These are phyloP conservation scores for Ciconia boyciana DNA, from an alignment of 2,113 vertebrate species.

Conservation along the genomic window DNA sequence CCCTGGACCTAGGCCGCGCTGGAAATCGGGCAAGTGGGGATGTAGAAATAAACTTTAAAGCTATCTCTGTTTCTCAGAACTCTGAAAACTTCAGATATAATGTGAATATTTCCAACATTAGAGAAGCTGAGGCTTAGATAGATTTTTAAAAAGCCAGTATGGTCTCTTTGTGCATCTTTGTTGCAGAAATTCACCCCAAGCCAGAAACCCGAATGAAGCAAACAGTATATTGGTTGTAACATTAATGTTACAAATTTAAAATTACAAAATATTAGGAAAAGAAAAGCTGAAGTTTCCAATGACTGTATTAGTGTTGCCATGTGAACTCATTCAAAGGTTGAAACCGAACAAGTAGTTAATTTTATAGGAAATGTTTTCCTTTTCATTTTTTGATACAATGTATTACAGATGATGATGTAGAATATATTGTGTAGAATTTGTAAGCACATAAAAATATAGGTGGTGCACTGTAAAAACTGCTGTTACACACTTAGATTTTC, in stretches of 20 bases:
- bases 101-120: background rate
- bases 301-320: background rate
- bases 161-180: background rate
- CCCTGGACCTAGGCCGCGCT: background rate
- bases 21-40: conserved; percentile 6
- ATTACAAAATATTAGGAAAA: background rate
- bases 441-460: background rate
- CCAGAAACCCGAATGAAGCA: fast-evolving
- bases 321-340: background rate
- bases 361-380: background rate
- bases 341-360: background rate
- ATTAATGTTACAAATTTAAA: background rate
- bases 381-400: background rate
- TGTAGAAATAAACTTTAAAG: conserved; percentile 10
- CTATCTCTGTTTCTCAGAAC: conserved; percentile 10
- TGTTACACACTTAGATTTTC: background rate
- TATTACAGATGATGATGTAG: background rate
- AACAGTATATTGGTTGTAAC: background rate
- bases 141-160: background rate
- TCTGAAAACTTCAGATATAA: background rate
- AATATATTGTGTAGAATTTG: background rate
- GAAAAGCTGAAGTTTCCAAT: background rate
- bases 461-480: background rate
- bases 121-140: background rate
- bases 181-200: background rate